Percentiles rank a stretch among this genome's conserved stretches.
These are phyloP conservation scores for Tachystola acroxantha DNA, from an alignment of 2,888 invertebrate genomes.

Conservation along the genomic window DNA sequence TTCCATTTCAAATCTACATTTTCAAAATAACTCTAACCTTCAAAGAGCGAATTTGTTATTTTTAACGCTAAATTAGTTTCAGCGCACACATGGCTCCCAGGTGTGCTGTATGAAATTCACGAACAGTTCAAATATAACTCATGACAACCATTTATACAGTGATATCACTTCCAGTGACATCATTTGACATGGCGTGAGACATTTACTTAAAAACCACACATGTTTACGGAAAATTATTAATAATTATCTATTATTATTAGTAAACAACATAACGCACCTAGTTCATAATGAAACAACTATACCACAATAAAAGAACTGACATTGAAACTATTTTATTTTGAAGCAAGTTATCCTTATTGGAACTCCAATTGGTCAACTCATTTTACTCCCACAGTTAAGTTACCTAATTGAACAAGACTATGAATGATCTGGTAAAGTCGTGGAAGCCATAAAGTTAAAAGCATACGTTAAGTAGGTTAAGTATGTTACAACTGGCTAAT, in stretches of 20 bases:
- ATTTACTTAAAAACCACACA: constrained; percentile 3
- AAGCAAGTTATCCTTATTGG: not conserved
- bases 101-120: constrained; percentile 13
- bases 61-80: not conserved
- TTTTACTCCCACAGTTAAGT: constrained; percentile 9
- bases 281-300: no score
- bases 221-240: constrained; percentile 8
- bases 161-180: constrained; percentile 41
- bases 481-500: constrained; percentile 41
- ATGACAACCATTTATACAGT: constrained; percentile 23
- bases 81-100: constrained; percentile 9
- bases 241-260: constrained; percentile 1
- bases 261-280: constrained; percentile 6
- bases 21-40: constrained; percentile 1
- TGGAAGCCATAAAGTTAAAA: constrained; percentile 46
- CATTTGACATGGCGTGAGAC: constrained; percentile 18
- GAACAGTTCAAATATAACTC: constrained; percentile 20
- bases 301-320: not conserved
- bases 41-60: constrained; percentile 3
- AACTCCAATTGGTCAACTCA: no score
- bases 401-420: constrained; percentile 15
- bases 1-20: not conserved
- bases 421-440: constrained; percentile 29
- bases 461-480: constrained; percentile 46
- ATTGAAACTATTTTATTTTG: not conserved